Conservation (phyloP, 2,888 invertebrate genomes). For the Harpalus rufipes region DNA sequence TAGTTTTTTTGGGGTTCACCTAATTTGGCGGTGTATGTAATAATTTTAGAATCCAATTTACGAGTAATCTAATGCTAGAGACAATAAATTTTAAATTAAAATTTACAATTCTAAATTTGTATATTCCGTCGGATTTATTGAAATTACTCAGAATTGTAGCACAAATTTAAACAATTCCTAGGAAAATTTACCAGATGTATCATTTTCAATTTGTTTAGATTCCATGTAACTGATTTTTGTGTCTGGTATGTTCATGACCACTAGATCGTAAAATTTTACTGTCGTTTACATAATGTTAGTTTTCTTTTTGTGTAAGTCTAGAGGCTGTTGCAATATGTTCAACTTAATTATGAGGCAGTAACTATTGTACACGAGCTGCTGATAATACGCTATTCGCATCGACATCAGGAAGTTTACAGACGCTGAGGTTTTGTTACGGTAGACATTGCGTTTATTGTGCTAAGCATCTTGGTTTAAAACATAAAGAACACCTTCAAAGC, state of each 20-base stretch:
- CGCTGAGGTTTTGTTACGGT: conserved; percentile 32
- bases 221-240: background rate
- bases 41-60: too few relatives aligned
- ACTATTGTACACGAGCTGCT: conserved; percentile 24
- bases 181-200: background rate
- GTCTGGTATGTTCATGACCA: background rate
- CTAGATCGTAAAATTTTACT: background rate
- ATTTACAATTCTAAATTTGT: too few relatives aligned
- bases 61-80: too few relatives aligned
- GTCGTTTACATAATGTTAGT: background rate
- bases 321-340: conserved; percentile 10
- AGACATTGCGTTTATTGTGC: conserved; percentile 53
- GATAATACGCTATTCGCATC: conserved; percentile 23
- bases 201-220: background rate
- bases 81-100: too few relatives aligned
- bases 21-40: too few relatives aligned
- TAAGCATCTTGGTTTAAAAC: conserved; percentile 30
- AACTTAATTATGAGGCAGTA: conserved; percentile 24
- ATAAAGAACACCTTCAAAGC: conserved; percentile 47
- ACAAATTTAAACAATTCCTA: background rate
- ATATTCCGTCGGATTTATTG: too few relatives aligned
- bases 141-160: background rate
- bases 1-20: too few relatives aligned
- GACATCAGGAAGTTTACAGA: conserved; percentile 50
- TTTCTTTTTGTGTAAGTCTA: conserved; percentile 7